Evolutionary conservation across 2,888 invertebrate genomes (phyloP), one percentile per base, ranked within the genome.

Genomic region (Ganaspis brasiliensis): DNA sequence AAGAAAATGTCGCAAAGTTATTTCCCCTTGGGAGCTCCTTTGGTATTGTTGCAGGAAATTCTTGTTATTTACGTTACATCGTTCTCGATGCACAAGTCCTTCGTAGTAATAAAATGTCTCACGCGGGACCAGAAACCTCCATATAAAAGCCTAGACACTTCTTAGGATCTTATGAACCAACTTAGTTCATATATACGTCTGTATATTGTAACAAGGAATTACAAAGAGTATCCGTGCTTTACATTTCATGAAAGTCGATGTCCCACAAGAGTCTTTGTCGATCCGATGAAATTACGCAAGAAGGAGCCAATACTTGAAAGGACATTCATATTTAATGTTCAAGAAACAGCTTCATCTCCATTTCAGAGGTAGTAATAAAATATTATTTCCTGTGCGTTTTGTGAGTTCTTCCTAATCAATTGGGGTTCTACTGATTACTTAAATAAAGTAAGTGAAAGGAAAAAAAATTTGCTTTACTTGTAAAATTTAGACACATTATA

Each of bases 1-100:
- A 71, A 74, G 56, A 75, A 78, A 71, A 77, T 77, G 55, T 78
- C 45, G 31, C 21, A 56, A 52, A 40, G 45, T 24, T 67, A 45
- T 67, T 67, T 67, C 45, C 67, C 19, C n/a, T 24, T 3, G 24
- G 40, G 40, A 63, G 63, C 21, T 1, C 21, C 40, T 63, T 63
- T 24, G 21, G 67, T 45, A 67, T 67, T 67, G 26, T 67, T 63
- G 40, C 40, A 21, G 63, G 24, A 67, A 67, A 67, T 67, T 67
- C 12, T 63, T 61, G 21, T 63, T 67, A 40, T 45, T 67, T 67
- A 26, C 67, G 24, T 67, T 67, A 26, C 45, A 45, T 67, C 45
- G 21, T 45, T n/a, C 45, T 8, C 14, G 24, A 67, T 67, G 45
- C 45, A 45, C 16, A 67, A 67, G 67, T n/a, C 61, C 24, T 67